Percentiles rank a stretch among this genome's conserved stretches.
phyloP scores from a whole-genome alignment of 2,797 vertebrate species.

The Mormyrus proboscirostris region DNA sequence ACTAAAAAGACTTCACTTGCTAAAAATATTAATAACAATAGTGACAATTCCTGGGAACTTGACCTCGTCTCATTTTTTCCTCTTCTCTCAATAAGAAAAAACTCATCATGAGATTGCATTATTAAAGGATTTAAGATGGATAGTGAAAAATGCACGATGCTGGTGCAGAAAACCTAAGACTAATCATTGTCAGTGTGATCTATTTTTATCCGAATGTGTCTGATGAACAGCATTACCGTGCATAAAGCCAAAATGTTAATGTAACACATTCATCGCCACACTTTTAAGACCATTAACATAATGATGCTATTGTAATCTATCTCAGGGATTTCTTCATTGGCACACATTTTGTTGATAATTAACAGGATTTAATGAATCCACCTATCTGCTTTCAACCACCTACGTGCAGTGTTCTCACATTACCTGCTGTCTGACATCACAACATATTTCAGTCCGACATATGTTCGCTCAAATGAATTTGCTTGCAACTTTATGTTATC shows the following conservation, averaged over 20 bases:
- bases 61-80: neutral
- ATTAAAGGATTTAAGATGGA: slow-evolving; percentile 42
- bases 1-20: neutral
- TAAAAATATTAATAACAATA: neutral
- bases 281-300: neutral
- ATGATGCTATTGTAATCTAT: slow-evolving; percentile 7
- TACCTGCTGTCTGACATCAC: neutral
- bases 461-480: neutral
- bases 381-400: neutral
- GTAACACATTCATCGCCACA: neutral
- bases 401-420: slow-evolving; percentile 3
- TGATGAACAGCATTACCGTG: neutral
- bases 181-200: slow-evolving; percentile 25
- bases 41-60: neutral
- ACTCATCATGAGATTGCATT: slow-evolving; percentile 43
- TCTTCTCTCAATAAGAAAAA: neutral
- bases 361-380: neutral
- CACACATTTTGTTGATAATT: neutral
- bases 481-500: neutral
- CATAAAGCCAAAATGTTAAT: neutral
- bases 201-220: neutral
- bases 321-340: neutral
- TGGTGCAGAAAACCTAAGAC: slow-evolving; percentile 47
- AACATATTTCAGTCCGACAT: neutral
- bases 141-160: slow-evolving; percentile 45